These are phyloP conservation scores for Pseudorasbora parva DNA, from an alignment of 2,113 vertebrate species.

Conservation along the genomic window DNA sequence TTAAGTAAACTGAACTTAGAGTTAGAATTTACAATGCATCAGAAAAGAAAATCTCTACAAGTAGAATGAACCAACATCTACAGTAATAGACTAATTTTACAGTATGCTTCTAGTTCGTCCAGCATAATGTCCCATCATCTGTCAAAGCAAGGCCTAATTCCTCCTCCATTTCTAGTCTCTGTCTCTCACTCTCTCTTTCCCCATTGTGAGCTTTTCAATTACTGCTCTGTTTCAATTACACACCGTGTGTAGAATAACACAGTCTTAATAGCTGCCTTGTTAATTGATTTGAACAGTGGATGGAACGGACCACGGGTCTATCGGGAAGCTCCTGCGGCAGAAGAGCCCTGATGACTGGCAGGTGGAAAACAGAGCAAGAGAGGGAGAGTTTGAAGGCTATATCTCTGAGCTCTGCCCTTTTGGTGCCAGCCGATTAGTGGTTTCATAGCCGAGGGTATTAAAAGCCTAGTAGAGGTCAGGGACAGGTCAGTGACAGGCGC, in stretches of 20 bases:
- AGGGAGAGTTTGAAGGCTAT: slow-evolving; percentile 32
- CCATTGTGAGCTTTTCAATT: slow-evolving; percentile 39
- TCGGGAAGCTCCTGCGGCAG: slow-evolving; percentile 32
- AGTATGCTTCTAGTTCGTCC: neutral
- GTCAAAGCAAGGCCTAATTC: neutral
- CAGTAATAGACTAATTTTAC: neutral
- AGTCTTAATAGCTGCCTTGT: slow-evolving; percentile 49
- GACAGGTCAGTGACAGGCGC: slow-evolving; percentile 39
- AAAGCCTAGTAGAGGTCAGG: slow-evolving; percentile 29
- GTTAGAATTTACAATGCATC: too few relatives aligned
- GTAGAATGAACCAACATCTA: neutral
- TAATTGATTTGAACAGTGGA: slow-evolving; percentile 53
- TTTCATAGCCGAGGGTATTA: slow-evolving; percentile 47
- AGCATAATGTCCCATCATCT: neutral
- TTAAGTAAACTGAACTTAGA: too few relatives aligned
- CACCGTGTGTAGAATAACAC: slow-evolving; percentile 48
- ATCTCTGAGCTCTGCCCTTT: slow-evolving; percentile 18
- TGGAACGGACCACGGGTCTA: slow-evolving; percentile 29
- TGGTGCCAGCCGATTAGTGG: slow-evolving; percentile 44
- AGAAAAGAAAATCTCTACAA: neutral
- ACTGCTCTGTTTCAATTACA: slow-evolving; percentile 43
- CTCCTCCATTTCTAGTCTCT: neutral
- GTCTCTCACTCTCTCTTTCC: neutral
- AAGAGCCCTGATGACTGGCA: slow-evolving; percentile 21
- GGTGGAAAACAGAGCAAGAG: slow-evolving; percentile 10